Percentiles rank a stretch among this genome's conserved stretches.
Conservation (phyloP, 2,113 vertebrate genomes). For the Podarcis muralis region DNA sequence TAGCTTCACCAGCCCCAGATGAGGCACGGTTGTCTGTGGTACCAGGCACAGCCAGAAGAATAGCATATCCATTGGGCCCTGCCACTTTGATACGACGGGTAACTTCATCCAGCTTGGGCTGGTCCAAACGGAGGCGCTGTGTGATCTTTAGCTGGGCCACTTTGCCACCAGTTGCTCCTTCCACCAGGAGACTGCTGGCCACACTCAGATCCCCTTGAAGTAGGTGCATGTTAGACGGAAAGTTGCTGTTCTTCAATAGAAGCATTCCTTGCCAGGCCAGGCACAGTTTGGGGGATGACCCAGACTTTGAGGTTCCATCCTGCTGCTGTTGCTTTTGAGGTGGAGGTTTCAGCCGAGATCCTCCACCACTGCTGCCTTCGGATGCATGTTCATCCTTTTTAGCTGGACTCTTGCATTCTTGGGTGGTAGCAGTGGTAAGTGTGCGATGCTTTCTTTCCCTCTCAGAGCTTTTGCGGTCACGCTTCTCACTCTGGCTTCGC, state of each 20-base stretch:
- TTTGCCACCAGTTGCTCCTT: conserved; percentile 88
- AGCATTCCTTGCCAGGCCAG: conserved; percentile 98
- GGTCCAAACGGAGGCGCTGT: conserved; percentile 96
- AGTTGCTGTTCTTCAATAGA: conserved; percentile 97
- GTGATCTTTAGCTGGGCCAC: conserved; percentile 98
- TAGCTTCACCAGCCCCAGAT: conserved; percentile 71
- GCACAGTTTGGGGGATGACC: conserved; percentile 83
- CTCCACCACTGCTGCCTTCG: conserved; percentile 68
- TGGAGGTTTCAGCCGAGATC: conserved; percentile 69
- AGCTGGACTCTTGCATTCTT: conserved; percentile 82
- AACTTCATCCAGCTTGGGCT: conserved; percentile 98
- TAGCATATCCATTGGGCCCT: conserved; percentile 91
- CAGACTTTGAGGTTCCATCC: conserved; percentile 71
- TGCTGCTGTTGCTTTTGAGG: conserved; percentile 66
- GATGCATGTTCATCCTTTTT: conserved; percentile 83
- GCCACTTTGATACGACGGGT: conserved; percentile 98
- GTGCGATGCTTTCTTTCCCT: conserved; percentile 86
- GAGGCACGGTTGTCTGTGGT: conserved; percentile 82
- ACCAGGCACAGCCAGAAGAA: conserved; percentile 94
- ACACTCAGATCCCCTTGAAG: conserved; percentile 92
- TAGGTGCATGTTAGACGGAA: conserved; percentile 97
- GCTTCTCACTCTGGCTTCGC: conserved; percentile 81
- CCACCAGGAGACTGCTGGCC: conserved; percentile 89
- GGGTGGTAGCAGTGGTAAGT: conserved; percentile 44
- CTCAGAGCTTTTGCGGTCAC: conserved; percentile 74